These are phyloP conservation scores for Ctenopoma multispine DNA, from an alignment of 2,797 vertebrate genomes.

Conservation along the genomic window DNA sequence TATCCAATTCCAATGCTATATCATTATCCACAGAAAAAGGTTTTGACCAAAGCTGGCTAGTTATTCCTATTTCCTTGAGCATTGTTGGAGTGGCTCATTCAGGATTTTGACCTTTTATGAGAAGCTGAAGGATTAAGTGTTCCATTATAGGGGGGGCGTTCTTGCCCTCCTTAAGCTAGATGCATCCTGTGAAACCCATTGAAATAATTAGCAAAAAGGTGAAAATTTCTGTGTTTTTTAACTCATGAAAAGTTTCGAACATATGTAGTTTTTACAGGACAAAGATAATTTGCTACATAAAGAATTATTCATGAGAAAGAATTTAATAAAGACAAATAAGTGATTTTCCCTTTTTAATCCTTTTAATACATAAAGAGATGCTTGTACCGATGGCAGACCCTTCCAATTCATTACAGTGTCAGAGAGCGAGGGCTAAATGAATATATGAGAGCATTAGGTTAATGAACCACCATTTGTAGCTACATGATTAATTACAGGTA, in stretches of 20 bases:
- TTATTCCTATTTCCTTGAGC: too few relatives aligned
- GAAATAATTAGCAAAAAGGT: too few relatives aligned
- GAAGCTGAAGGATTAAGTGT: too few relatives aligned
- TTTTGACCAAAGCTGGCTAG: too few relatives aligned
- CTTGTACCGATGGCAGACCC: slow-evolving; percentile 1
- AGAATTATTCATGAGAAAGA: not conserved
- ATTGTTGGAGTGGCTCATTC: too few relatives aligned
- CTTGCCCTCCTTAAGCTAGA: too few relatives aligned
- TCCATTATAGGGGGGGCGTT: too few relatives aligned
- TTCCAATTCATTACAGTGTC: slow-evolving; percentile 28
- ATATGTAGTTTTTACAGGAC: not conserved
- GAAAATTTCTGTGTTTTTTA: not conserved
- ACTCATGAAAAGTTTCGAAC: not conserved
- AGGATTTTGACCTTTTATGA: too few relatives aligned
- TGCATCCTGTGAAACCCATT: too few relatives aligned
- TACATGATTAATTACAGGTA: slow-evolving; percentile 38
- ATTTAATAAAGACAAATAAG: slow-evolving; percentile 21
- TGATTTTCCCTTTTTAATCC: slow-evolving; percentile 11
- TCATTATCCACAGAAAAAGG: too few relatives aligned
- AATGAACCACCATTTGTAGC: slow-evolving; percentile 27
- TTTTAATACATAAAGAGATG: not conserved
- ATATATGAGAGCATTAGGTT: slow-evolving; percentile 27
- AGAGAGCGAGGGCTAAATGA: slow-evolving; percentile 5
- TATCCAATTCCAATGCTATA: too few relatives aligned
- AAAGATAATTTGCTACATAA: not conserved